A percentile compares a stretch with the other conserved stretches of the same genome.
These are phyloP conservation scores for Drosophila kikkawai DNA, from an alignment of 1,140 invertebrate genomes.

Conservation along the genomic window DNA sequence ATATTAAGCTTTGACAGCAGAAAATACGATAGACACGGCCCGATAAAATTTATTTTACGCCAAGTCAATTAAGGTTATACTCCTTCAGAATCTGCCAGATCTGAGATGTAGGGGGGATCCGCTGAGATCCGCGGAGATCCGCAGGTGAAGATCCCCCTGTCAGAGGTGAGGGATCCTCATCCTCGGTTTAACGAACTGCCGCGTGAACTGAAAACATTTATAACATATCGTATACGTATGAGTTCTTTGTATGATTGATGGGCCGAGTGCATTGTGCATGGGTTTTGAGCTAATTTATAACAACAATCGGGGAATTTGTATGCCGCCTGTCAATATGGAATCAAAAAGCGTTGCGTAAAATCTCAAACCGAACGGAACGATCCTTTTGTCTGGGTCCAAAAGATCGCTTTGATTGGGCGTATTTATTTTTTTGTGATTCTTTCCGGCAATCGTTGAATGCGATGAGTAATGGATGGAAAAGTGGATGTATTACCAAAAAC, in stretches of 20 bases:
- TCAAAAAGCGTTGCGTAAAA: slow-evolving; percentile 62
- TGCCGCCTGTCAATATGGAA: slow-evolving; percentile 77
- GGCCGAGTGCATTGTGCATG: slow-evolving; percentile 67
- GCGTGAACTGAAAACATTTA: slow-evolving; percentile 48
- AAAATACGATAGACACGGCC: slow-evolving; percentile 68
- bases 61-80: slow-evolving; percentile 75
- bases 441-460: slow-evolving; percentile 74
- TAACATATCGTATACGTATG: slow-evolving; percentile 30
- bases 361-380: slow-evolving; percentile 42
- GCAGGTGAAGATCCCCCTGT: slow-evolving; percentile 40
- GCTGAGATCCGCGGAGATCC: slow-evolving; percentile 33
- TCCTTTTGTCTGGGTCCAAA: slow-evolving; percentile 70
- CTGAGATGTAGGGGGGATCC: slow-evolving; percentile 19
- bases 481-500: slow-evolving; percentile 58
- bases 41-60: slow-evolving; percentile 54
- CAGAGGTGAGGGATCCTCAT: slow-evolving; percentile 36
- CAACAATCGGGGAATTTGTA: slow-evolving; percentile 76
- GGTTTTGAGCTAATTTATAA: slow-evolving; percentile 80
- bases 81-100: slow-evolving; percentile 34
- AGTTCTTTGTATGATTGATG: slow-evolving; percentile 67
- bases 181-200: slow-evolving; percentile 69
- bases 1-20: slow-evolving; percentile 80
- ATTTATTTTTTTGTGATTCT: slow-evolving; percentile 67
- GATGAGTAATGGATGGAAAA: slow-evolving; percentile 78
- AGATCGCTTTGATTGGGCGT: slow-evolving; percentile 57